These are phyloP conservation scores for Drosophila sordidapex DNA, from an alignment of 2,888 invertebrate genomes.

Conservation along the genomic window DNA sequence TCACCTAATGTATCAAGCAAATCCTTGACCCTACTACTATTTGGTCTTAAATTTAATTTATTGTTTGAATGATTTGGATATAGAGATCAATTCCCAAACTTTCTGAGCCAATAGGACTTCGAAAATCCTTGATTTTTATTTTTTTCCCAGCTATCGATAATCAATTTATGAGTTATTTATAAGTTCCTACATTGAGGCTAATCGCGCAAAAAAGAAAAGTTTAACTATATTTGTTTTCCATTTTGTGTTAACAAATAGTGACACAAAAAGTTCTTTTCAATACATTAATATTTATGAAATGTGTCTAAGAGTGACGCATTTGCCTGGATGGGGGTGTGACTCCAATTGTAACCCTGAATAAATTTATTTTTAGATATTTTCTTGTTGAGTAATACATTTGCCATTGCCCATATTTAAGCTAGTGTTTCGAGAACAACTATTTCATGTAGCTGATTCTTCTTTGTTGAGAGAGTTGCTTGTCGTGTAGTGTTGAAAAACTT, in stretches of 20 bases:
- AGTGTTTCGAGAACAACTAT: background rate
- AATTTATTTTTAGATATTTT: background rate
- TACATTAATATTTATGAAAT: background rate
- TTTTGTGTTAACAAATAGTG: background rate
- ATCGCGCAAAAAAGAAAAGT: background rate
- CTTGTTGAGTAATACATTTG: background rate
- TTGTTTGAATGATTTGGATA: background rate
- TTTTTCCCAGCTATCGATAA: background rate
- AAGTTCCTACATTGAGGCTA: background rate
- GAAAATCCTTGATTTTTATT: background rate
- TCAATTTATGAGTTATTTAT: background rate
- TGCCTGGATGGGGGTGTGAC: background rate
- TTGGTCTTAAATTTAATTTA: background rate
- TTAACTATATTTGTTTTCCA: background rate
- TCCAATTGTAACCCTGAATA: background rate
- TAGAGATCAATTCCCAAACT: background rate
- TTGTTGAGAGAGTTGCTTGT: conserved; percentile 18
- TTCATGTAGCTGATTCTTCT: background rate
- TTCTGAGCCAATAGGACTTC: background rate
- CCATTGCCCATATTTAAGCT: background rate
- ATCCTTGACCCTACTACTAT: background rate
- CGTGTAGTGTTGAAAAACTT: conserved; percentile 37
- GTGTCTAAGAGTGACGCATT: conserved; percentile 4
- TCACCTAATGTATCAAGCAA: background rate
- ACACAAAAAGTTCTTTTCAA: background rate